Conservation (phyloP, 2,888 invertebrate genomes). For the Scaptodrosophila latifasciaeformis region DNA sequence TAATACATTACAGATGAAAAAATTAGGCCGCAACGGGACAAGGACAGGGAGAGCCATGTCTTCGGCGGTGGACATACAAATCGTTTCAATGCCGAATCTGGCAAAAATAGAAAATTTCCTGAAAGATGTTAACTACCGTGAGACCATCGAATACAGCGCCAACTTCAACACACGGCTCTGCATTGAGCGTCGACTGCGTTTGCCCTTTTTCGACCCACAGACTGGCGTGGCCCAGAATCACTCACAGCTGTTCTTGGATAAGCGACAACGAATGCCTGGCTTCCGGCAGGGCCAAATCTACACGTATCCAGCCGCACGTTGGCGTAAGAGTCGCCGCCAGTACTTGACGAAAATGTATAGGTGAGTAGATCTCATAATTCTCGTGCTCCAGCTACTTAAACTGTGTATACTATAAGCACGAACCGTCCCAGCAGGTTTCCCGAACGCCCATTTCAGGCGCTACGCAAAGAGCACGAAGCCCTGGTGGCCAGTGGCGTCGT, state of each 20-base stretch:
- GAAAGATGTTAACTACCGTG: constrained; percentile 91
- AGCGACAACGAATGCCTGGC: constrained; percentile 93
- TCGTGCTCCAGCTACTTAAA: no score
- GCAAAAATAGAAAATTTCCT: constrained; percentile 87
- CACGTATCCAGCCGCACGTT: constrained; percentile 91
- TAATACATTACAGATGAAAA: no score
- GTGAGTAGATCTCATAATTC: no score
- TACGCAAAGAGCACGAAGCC: constrained; percentile 72
- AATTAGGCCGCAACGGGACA: no score
- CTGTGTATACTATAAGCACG: not conserved
- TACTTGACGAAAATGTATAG: constrained; percentile 79
- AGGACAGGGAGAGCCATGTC: constrained; percentile 49
- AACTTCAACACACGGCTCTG: constrained; percentile 94
- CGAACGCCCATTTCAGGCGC: constrained; percentile 73
- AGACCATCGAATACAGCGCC: constrained; percentile 94
- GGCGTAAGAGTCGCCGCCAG: constrained; percentile 92
- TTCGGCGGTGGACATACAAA: constrained; percentile 81
- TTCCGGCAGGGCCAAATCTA: constrained; percentile 92
- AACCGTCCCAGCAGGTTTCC: constrained; percentile 67
- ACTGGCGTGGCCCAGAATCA: constrained; percentile 97
- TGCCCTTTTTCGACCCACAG: constrained; percentile 98
- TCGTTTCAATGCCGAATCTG: constrained; percentile 81
- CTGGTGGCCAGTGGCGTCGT: constrained; percentile 55
- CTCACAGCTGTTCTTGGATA: constrained; percentile 90
- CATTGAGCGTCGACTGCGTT: constrained; percentile 90